Base-by-base conservation (phyloP, 2,113 vertebrate species). In the Leptobrachium leishanense region DNA sequence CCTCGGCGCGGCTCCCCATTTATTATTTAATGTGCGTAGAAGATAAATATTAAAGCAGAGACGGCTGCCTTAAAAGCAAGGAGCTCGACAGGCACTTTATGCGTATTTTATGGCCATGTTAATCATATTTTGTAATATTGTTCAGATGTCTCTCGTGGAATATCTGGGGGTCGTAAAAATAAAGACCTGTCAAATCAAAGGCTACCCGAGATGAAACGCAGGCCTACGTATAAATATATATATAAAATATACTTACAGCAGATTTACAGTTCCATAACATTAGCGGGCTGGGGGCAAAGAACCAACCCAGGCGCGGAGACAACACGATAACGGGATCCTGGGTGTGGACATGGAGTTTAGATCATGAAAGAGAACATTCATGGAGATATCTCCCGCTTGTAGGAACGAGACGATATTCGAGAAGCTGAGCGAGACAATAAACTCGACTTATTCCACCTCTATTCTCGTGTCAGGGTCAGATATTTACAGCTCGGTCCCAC, bases 171-270 rank as follows among this genome's bases (percentile, higher is more conserved):
- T 77, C 76, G 69, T 70, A 77, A 77, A 71, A 77, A 77, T 70
- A 77, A 46, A 77, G 43, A 15, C 6, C 54, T 77, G 76, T 77
- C 76, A 77, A 70, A 71, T 70, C 76, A 70, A 77, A 77, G 67
- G 15, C 42, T 10, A 2, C 1, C 43, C 67, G 31, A 12, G 67
- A 70, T 50, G 68, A 39, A 69, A 70, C 43, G 10, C 66, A 77
- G 68, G 62, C 4, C 55, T 6, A 43, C 20, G 50, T 46, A 59
- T 59, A 54, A 8, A 53, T 53, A 54, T 54, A 54, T 54, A 54
- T 54, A 54, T 44, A 40, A 44, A 31, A 31, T 31, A 31, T 31
- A 31, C 20, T 31, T 31, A 31, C 20, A 67, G 40, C 40, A 70
- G 67, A 77, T 77, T 70, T 44, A 77, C 76, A 70, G 55, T 70